A percentile compares a stretch with the other conserved stretches of the same genome.
These are phyloP conservation scores for Habroteleia sp. DNA, from an alignment of 2,888 invertebrate species.

Conservation along the genomic window DNA sequence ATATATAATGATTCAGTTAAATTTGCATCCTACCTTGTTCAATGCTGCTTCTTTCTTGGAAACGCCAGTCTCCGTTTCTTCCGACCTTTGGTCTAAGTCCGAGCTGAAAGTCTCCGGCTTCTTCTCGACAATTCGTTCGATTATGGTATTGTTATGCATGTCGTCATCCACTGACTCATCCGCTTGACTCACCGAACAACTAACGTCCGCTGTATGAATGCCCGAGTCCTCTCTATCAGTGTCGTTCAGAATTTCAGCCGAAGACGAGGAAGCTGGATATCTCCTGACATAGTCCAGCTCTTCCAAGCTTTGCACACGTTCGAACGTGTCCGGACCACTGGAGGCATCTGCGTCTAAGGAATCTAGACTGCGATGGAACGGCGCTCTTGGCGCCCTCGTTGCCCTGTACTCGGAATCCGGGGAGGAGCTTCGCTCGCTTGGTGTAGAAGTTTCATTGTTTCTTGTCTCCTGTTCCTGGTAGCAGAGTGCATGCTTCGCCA, in stretches of 20 bases:
- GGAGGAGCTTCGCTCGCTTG: conserved; percentile 78
- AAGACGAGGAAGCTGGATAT: conserved; percentile 83
- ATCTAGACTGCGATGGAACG: conserved; percentile 85
- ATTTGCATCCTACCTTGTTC: conserved; percentile 77
- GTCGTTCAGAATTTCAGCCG: conserved; percentile 85
- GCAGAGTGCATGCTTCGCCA: conserved; percentile 71
- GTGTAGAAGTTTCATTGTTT: conserved; percentile 72
- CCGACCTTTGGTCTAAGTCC: conserved; percentile 25
- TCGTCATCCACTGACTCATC: conserved; percentile 86
- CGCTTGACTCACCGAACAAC: conserved; percentile 87
- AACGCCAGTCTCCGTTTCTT: conserved; percentile 41
- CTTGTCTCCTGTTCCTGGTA: conserved; percentile 70
- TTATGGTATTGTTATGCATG: conserved; percentile 67
- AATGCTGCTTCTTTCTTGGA: conserved; percentile 72
- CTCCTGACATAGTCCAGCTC: conserved; percentile 83
- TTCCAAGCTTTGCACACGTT: conserved; percentile 85
- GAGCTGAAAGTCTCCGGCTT: conserved; percentile 65
- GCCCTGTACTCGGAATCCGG: conserved; percentile 78
- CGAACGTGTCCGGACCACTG: conserved; percentile 82
- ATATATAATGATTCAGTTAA: too few species aligned
- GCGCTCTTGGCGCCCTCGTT: conserved; percentile 69
- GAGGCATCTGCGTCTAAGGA: conserved; percentile 84
- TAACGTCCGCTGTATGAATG: conserved; percentile 90
- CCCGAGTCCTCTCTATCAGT: conserved; percentile 90
- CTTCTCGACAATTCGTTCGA: conserved; percentile 70